Evolutionary conservation across 1,140 invertebrate genomes (phyloP), one percentile per base, ranked within the genome.

Genomic region (Drosophila persimilis): DNA sequence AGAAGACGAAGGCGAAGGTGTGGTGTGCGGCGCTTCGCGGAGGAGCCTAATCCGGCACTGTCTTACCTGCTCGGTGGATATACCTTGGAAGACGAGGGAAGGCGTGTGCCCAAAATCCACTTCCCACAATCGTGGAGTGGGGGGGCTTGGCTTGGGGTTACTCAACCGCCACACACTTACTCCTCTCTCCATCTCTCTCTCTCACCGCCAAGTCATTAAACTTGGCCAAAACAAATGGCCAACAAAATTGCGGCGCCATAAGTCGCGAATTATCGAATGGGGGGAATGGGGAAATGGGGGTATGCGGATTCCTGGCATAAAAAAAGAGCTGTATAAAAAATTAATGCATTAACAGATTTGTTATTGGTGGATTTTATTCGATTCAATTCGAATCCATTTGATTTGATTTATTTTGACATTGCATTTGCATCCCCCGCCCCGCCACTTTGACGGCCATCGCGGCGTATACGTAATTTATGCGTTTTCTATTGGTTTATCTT

Each of bases 381-480:
- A 13, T 39, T 11, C 11, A 2, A 39, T 35, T 31, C 7, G 17
- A 24, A 17, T 61, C 1, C n/a, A 24, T 24, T 61, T 5, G 6
- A 47, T 20, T 61, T 62, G 57, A 64, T 61, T 64, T 64, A 61
- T 48, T 39, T 26, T 20, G 61, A 47, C 55, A 47, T 15, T 46
- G 61, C 55, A 63, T 63, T 64, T 64, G 61, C 61, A 64, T 5
- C 4, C 24, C 4, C 24, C 24, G 20, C 5, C 24, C 3, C 24
- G 4, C 24, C 52, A 51, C 55, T 31, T 59, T 46, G 29, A 6
- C 6, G 3, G 44, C 8, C 41, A 61, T 64, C 44, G 41, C 2
- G 31, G 57, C 57, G 61, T 64, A 64, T 64, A 29, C 56, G 61
- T 64, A 64, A 64, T 64, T 26, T 64, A 60, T 64, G 56, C 61